Conservation (phyloP, 2,797 vertebrate species). For the Hippopotamyrus pictus region DNA sequence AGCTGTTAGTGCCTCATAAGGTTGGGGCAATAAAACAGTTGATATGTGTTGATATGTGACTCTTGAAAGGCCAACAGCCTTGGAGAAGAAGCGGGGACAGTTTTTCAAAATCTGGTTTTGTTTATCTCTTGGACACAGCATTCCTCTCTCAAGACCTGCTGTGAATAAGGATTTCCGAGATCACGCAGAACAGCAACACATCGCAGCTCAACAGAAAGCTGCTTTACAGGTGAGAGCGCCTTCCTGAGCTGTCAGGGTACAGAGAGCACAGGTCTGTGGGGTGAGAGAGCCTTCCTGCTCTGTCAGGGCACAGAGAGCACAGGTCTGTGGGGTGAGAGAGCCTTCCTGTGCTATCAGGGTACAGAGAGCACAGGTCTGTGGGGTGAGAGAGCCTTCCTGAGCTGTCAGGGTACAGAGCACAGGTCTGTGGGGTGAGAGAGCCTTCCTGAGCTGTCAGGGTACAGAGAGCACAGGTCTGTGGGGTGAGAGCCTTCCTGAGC, state of each 20-base stretch:
- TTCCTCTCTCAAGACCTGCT: conserved; percentile 73
- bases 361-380: not conserved
- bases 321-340: conserved; percentile 53
- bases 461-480: not conserved
- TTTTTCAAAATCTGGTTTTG: not conserved
- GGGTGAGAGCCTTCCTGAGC: conserved; percentile 53
- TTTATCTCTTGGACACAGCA: conserved; percentile 49
- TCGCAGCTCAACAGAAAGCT: conserved; percentile 92
- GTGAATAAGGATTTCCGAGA: conserved; percentile 86
- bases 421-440: conserved; percentile 53
- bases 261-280: conserved; percentile 27
- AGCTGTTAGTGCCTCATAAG: not conserved
- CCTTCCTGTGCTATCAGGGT: not conserved
- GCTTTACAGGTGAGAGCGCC: conserved; percentile 74
- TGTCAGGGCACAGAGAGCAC: not conserved
- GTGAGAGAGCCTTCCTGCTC: conserved; percentile 38
- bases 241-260: not conserved
- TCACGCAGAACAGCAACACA: conserved; percentile 93
- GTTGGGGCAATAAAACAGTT: not conserved
- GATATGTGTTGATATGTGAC: not conserved
- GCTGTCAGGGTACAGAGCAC: not conserved
- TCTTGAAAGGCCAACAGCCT: not conserved
- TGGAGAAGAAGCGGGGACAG: not conserved
- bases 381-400: conserved; percentile 42
- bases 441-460: not conserved